These are phyloP conservation scores for Glyptemys insculpta DNA, from an alignment of 2,797 vertebrate species.

Conservation along the genomic window DNA sequence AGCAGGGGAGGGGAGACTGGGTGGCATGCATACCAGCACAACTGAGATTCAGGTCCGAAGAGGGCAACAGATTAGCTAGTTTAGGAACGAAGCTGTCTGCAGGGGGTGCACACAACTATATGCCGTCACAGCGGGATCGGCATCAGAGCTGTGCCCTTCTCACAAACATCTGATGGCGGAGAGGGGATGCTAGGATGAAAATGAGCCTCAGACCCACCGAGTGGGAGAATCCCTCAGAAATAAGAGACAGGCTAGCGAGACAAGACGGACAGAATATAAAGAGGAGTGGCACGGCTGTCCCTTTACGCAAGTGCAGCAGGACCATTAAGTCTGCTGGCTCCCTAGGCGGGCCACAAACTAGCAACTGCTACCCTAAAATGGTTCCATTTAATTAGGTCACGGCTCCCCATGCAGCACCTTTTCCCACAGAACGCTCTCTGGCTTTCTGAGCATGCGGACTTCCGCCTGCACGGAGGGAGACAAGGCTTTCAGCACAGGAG, in stretches of 20 bases:
- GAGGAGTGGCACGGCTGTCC: slow-evolving; percentile 62
- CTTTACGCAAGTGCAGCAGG: slow-evolving; percentile 52
- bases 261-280: slow-evolving; percentile 72
- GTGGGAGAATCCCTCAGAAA: slow-evolving; percentile 67
- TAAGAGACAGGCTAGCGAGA: background rate
- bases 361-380: slow-evolving; percentile 51
- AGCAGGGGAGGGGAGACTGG: background rate
- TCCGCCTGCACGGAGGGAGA: background rate
- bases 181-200: slow-evolving; percentile 59
- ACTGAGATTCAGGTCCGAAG: background rate
- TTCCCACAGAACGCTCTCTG: slow-evolving; percentile 15
- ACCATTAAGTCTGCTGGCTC: slow-evolving; percentile 16
- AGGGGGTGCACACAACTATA: too few relatives aligned
- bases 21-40: background rate
- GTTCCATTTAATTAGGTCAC: slow-evolving; percentile 76
- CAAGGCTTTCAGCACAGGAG: slow-evolving; percentile 9
- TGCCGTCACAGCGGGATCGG: background rate
- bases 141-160: background rate
- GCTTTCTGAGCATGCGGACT: slow-evolving; percentile 17
- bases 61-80: background rate
- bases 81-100: background rate
- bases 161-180: slow-evolving; percentile 61
- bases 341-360: slow-evolving; percentile 46
- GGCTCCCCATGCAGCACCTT: slow-evolving; percentile 43
- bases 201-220: slow-evolving; percentile 62